Base-by-base conservation (phyloP, 2,888 invertebrate genomes). In the Drosophila nr. perissopoda region DNA sequence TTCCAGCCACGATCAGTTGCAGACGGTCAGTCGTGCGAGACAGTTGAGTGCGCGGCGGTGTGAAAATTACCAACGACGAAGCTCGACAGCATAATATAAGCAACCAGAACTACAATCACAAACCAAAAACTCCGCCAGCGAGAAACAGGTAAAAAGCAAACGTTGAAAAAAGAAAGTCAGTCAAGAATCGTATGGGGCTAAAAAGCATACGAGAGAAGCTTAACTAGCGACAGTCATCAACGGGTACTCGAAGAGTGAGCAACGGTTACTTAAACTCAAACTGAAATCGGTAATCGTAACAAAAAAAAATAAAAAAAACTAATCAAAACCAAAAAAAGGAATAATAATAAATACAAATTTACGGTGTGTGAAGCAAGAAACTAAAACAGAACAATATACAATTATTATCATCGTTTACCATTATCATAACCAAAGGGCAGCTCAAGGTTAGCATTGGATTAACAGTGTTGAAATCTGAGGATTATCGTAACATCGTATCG, bases 21-120 rank as follows among this genome's bases (percentile, higher is more conserved):
- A 91, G 91, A 90, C 90, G 89, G 85, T 90, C 80, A 90, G 91
- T 90, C 91, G 91, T 86, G 87, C 87, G 83, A 90, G 89, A 78
- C 83, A 91, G 92, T 91, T 92, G 92, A 83, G 91, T 85, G 85
- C 90, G 84, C 87, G 83, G 86, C 90, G 91, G 82, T 87, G 86
- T 84, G 74, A 80, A 80, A 81, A 86, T 77, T 74, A 75, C 66
- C 84, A 68, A 80, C 81, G 68, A 73, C 86, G 70, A 80, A 73
- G 73, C 79, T 75, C 84, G 66, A 84, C 63, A 69, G 58, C 70
- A 59, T 52, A 62, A 78, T 64, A 63, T 25, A 70, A 82, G 69
- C 70, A 74, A 78, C 88, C 71, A 79, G 66, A 63, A 73, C 69
- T 54, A 62, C 69, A 78, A 72, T 58, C 61, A 75, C 83, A 82